phyloP scores from a whole-genome alignment of 2,888 invertebrate species.

The Temnothorax rugatulus region DNA sequence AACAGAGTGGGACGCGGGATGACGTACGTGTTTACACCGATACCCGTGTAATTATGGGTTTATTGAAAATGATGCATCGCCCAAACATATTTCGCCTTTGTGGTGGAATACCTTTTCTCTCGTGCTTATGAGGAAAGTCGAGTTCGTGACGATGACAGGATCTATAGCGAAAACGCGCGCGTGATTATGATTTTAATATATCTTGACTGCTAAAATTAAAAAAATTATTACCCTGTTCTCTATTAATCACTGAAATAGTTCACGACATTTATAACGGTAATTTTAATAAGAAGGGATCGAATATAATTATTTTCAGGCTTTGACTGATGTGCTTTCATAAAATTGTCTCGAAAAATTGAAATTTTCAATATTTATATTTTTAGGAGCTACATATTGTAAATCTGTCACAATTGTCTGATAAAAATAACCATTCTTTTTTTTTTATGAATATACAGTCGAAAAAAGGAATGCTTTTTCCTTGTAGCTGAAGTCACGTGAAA shows the following conservation, averaged over 20 bases:
- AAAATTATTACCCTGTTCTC: background rate
- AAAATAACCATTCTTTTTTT: background rate
- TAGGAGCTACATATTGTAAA: background rate
- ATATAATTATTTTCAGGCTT: background rate
- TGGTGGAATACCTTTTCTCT: slow-evolving; percentile 13
- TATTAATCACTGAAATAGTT: background rate
- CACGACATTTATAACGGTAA: background rate
- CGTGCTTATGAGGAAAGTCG: slow-evolving; percentile 51
- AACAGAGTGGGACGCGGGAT: slow-evolving; percentile 49
- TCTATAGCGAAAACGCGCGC: background rate
- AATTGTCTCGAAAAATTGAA: background rate
- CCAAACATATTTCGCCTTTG: slow-evolving; percentile 41
- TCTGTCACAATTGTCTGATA: background rate
- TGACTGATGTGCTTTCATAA: background rate
- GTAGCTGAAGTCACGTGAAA: background rate
- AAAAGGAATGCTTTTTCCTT: background rate
- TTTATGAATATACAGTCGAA: background rate
- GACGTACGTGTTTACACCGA: slow-evolving; percentile 54
- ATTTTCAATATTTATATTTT: background rate
- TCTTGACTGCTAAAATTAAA: background rate
- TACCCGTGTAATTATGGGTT: slow-evolving; percentile 55
- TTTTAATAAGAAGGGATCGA: background rate
- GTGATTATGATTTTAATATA: background rate
- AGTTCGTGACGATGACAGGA: slow-evolving; percentile 12
- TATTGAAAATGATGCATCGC: slow-evolving; percentile 57